Evolutionary conservation across 2,888 invertebrate genomes (phyloP), one percentile per base, ranked within the genome.

Genomic region (Drosophila anomalata): DNA sequence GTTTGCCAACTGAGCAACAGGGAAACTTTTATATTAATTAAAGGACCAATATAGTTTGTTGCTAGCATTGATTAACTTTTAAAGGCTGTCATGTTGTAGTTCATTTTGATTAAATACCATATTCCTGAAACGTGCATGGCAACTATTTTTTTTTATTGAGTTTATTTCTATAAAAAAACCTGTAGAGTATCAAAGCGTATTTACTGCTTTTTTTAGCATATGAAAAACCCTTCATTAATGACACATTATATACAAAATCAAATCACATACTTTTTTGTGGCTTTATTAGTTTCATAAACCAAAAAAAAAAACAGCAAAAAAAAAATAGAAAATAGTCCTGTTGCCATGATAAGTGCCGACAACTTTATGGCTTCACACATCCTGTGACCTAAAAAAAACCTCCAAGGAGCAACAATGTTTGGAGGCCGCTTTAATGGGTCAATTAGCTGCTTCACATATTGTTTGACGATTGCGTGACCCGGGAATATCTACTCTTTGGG

Each of bases 311-410:
- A 8, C 4, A 1, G 36, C 12, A 26, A 26, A 48, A 61, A 26
- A 48, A 61, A 61, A 48, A 39, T 22, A 62, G 12, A 22, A 24
- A 47, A 14, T 44, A 47, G 55, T 33, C 31, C 26, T 26, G 26
- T 11, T 12, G 0, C 6, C 26, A 1, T 0, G 31, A 33, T 51
- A 52, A 58, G 29, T 41, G 58, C 53, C 41, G 29, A 58, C 31
- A 59, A 48, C 31, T 62, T 62, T 61, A 62, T 42, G 61, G 61
- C 31, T 62, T 62, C 62, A 62, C 61, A 62, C 61, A 62, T 62
- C 62, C 61, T 62, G 41, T 39, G 61, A 62, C 61, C 63, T 24
- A 41, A 62, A 48, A 48, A 62, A 48, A 48, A 41, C 61, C 62
- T 62, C 47, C 29, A 41, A 48, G 41, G 61, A 41, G 47, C 61